These are phyloP conservation scores for Ormia ochracea DNA, from an alignment of 2,888 invertebrate genomes.

Conservation along the genomic window DNA sequence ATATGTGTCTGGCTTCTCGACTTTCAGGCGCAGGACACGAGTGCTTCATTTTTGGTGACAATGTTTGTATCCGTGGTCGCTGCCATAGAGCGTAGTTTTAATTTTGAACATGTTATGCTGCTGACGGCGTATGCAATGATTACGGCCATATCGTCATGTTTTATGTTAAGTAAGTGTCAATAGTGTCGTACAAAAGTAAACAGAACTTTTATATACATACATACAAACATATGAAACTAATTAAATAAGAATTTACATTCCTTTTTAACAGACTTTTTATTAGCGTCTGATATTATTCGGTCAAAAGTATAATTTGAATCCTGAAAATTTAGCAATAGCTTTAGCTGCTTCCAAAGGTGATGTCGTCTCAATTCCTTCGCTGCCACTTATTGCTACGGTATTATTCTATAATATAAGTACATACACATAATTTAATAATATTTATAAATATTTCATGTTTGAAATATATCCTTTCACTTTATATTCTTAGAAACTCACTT, in stretches of 20 bases:
- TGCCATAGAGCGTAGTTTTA: constrained; percentile 82
- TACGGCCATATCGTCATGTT: constrained; percentile 94
- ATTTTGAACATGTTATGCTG: constrained; percentile 85
- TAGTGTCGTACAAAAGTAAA: neutral
- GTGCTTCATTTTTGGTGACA: constrained; percentile 90
- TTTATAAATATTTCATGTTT: neutral
- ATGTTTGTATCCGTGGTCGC: constrained; percentile 87
- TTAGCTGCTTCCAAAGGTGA: constrained; percentile 97
- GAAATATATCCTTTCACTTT: neutral
- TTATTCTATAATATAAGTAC: constrained; percentile 84
- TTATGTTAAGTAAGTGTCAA: constrained; percentile 86
- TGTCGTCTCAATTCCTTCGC: constrained; percentile 90
- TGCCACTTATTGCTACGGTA: constrained; percentile 88
- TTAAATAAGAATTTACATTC: constrained; percentile 63
- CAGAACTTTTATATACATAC: too few relatives aligned
- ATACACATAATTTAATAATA: too few relatives aligned
- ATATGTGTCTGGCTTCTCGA: constrained; percentile 97
- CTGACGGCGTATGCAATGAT: constrained; percentile 89
- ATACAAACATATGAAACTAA: neutral
- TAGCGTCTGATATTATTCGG: constrained; percentile 93
- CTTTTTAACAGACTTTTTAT: constrained; percentile 84
- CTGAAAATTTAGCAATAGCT: constrained; percentile 97
- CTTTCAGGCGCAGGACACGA: constrained; percentile 95
- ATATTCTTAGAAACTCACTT: constrained; percentile 79
- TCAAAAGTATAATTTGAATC: constrained; percentile 90